Evolutionary conservation across 2,888 invertebrate genomes (phyloP), one percentile per base, ranked within the genome.

Genomic region (Ceriagrion tenellum): DNA sequence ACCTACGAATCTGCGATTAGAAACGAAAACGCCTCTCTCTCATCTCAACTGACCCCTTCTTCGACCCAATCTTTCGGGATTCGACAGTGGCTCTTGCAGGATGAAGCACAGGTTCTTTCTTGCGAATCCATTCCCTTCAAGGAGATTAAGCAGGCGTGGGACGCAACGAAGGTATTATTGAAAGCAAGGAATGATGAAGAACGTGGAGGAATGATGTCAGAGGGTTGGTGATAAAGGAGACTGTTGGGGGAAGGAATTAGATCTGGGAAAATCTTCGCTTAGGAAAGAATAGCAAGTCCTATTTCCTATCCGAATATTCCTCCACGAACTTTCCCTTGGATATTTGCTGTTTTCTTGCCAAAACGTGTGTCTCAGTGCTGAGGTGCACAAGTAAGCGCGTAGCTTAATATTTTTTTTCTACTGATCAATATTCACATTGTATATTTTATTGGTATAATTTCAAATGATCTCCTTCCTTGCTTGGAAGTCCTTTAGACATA

Each of bases 201-300:
- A 47, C 40, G 88, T 35, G 47, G 10, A 55, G 18, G 55, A 23
- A 40, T 20, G 26, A 88, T 40, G 10, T 10, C 40, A 18, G 18
- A 0, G 47, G 47, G 88, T 4, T n/a, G 69, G n/a, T 69, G n/a
- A 69, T 69, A 40, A 95, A 95, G 95, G 95, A 96, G 95, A 95
- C 95, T 89, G 95, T 90, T 95, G n/a, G n/a, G 91, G 95, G 95
- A 95, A 95, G 95, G 96, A 96, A 96, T 96, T 96, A 96, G 96
- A 96, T 96, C 96, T 96, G 96, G 96, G 96, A 96, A 96, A 35
- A 23, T 63, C 88, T 35, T 91, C 63, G 56, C 63, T 40, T 63
- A 91, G 63, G 91, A 91, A 91, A 91, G 63, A 63, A 91, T 40
- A 63, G 63, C 63, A 47, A 63, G 55, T 40, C 63, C 40, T 35